Percentiles rank a stretch among this genome's conserved stretches.
Evolutionary conservation across 2,113 vertebrate genomes (phyloP).

Genomic region (Rallus limicola): DNA sequence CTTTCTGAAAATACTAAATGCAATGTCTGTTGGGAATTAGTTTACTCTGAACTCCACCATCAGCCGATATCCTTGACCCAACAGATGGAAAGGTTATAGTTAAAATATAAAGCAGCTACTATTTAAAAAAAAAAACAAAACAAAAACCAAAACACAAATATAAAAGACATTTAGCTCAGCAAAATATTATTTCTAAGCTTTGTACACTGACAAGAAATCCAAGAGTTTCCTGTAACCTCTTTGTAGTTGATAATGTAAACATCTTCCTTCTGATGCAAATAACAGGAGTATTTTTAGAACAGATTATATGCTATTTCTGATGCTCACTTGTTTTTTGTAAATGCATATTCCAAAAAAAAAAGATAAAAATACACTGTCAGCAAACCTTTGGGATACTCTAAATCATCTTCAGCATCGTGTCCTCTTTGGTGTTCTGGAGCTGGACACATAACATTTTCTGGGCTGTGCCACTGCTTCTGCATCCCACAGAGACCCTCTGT

Average conservation of each 20-base stretch:
- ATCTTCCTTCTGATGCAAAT: background rate
- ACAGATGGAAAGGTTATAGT: background rate
- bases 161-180: background rate
- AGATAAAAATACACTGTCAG: background rate
- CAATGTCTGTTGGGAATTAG: background rate
- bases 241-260: background rate
- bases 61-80: background rate
- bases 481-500: background rate
- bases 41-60: background rate
- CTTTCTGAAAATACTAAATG: background rate
- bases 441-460: accelerated
- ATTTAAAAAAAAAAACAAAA: background rate
- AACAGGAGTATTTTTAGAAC: background rate
- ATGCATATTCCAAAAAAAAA: background rate
- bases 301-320: background rate
- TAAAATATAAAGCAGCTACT: background rate
- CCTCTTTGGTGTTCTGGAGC: background rate
- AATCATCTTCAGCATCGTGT: background rate
- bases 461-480: background rate
- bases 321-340: background rate
- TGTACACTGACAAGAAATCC: background rate
- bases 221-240: background rate
- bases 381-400: background rate
- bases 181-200: background rate
- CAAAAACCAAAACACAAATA: background rate